Evolutionary conservation across 2,797 vertebrate species (phyloP), one percentile per base, ranked within the genome.

Genomic region (Macropodus opercularis): DNA sequence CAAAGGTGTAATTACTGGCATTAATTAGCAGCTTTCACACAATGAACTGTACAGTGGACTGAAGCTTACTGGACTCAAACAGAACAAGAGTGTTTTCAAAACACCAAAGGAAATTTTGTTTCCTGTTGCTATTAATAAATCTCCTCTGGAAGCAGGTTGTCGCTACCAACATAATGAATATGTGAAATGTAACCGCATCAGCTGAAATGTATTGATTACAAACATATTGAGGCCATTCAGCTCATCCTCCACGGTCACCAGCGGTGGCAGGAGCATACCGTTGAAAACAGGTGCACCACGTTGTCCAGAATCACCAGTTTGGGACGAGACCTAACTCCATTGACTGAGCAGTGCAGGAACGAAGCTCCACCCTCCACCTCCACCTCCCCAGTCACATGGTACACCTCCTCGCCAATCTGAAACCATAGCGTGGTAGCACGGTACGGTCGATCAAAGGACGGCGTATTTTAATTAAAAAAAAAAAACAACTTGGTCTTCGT

Each of bases 261-360:
- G n/a, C n/a, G n/a, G n/a, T n/a, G n/a, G n/a, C n/a, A n/a, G n/a
- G n/a, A n/a, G n/a, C 57, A 0, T 85, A 99, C 97, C 92, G 61
- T 91, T 52, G 95, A 95, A 89, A 98, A 98, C 7, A 99, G 92
- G 77, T 97, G 92, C 75, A 98, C 86, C 0, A 87, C 92, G 90
- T 93, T 92, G 75, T 95, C 92, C 84, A 96, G 80, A 61, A 97
- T 83, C 62, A 98, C 91, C 63, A 99, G 52, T 76, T 96, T 98
- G 73, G 94, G 91, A 42, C 92, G 93, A 39, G 86, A 92, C 83
- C 92, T 81, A 19, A 87, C 81, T 41, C 96, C 96, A 3, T 96
- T 89, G 22, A 98, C 81, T 1, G 92, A 94, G 61, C 95, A 96
- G 63, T 86, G 94, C 75, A 99, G 83, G 79, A 91, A 95, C 1